A percentile compares a stretch with the other conserved stretches of the same genome.
Conservation (phyloP, 2,888 invertebrate genomes). For the Argyresthia goedartella region DNA sequence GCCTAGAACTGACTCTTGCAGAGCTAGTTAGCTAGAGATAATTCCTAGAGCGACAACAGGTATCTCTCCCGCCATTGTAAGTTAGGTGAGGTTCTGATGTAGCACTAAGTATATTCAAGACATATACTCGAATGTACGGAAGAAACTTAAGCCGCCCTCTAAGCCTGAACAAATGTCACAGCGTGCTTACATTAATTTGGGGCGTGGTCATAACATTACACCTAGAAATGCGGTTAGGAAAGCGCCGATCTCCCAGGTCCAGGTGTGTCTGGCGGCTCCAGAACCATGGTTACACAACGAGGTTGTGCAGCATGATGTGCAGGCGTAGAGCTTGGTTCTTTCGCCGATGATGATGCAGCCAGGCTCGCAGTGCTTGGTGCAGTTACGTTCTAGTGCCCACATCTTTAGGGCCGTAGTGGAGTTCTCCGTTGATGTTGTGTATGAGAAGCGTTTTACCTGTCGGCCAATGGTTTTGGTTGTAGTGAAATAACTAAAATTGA, state of each 20-base stretch:
- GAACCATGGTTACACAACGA: slow-evolving; percentile 85
- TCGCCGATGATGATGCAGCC: slow-evolving; percentile 93
- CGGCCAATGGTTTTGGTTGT: slow-evolving; percentile 1
- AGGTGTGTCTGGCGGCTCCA: slow-evolving; percentile 26
- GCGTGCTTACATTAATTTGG: no score
- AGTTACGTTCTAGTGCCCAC: slow-evolving; percentile 88
- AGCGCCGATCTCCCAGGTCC: neutral
- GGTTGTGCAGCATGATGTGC: slow-evolving; percentile 86
- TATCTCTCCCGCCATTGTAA: no score
- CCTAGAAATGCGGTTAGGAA: neutral
- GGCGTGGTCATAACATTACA: neutral
- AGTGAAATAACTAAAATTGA: no score
- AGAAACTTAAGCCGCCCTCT: no score
- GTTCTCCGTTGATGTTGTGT: slow-evolving; percentile 86
- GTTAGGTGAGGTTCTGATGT: no score
- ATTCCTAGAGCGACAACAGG: no score
- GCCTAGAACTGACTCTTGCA: no score
- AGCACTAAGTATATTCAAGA: no score
- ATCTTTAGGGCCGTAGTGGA: slow-evolving; percentile 77
- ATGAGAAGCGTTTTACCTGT: slow-evolving; percentile 86
- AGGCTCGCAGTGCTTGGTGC: slow-evolving; percentile 85
- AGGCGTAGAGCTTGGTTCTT: slow-evolving; percentile 88
- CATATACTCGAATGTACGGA: no score
- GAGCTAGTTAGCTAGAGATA: no score
- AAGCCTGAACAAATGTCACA: no score